Evolutionary conservation across 1,140 invertebrate species (phyloP).

Genomic region (Cheumatopsyche charites): DNA sequence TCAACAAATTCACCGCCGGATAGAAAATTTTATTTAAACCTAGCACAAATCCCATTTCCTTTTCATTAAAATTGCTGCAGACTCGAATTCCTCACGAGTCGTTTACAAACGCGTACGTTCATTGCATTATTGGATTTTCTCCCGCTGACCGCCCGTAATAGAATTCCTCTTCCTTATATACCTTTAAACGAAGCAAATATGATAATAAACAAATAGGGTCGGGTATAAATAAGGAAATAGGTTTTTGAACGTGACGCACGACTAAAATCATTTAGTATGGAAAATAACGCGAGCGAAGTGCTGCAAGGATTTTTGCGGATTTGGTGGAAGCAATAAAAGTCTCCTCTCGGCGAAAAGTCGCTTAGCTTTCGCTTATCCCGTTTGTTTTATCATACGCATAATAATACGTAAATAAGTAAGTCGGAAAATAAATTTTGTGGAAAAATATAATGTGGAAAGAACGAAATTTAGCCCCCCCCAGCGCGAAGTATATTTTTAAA

Average conservation of each 20-base stretch:
- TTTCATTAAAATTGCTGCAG: too few species aligned
- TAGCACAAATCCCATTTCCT: too few species aligned
- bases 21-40: too few species aligned
- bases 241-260: too few species aligned
- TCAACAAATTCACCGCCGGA: too few species aligned
- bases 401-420: conserved; percentile 4
- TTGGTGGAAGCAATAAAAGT: conserved; percentile 19
- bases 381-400: conserved; percentile 18
- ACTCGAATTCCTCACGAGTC: too few species aligned
- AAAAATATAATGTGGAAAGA: too few species aligned
- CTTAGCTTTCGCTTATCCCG: conserved; percentile 18
- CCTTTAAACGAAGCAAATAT: too few species aligned
- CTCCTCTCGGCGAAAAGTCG: conserved; percentile 5
- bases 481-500: too few species aligned
- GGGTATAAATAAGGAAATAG: too few species aligned
- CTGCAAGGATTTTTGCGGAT: conserved; percentile 2
- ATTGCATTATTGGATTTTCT: not conserved
- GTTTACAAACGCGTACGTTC: not conserved
- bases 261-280: conserved; percentile 2
- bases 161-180: not conserved
- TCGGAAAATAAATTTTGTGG: not conserved
- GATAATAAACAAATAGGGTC: too few species aligned
- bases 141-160: not conserved
- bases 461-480: too few species aligned
- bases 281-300: not conserved